These are phyloP conservation scores for Pachypeltis micranthus DNA, from an alignment of 1,140 invertebrate genomes.

Conservation along the genomic window DNA sequence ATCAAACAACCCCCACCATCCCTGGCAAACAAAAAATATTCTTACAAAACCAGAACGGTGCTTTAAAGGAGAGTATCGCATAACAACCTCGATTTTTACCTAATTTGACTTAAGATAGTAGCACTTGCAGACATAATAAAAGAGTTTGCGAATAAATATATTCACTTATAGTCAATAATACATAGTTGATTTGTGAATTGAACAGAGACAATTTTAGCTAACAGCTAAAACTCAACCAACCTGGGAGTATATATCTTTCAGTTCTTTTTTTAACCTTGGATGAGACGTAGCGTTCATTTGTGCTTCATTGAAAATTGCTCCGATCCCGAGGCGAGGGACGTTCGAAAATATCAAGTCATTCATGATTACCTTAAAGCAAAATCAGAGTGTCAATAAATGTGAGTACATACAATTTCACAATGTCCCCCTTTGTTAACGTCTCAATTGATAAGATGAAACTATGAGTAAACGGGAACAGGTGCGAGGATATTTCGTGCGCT, in stretches of 20 bases:
- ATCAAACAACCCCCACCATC: no score
- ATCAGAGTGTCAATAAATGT: no score
- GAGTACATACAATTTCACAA: no score
- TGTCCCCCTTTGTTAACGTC: no score
- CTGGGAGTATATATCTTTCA: not conserved
- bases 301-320: slow-evolving; percentile 4
- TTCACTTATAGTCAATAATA: not conserved
- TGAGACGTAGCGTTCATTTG: not conserved
- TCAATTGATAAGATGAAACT: no score
- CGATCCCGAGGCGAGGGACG: not conserved
- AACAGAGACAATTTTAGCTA: no score
- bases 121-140: not conserved
- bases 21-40: no score
- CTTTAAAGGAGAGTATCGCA: not conserved
- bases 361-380: not conserved
- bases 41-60: no score
- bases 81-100: not conserved
- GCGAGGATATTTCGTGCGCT: no score
- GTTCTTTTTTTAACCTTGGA: not conserved
- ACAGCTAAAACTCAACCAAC: no score
- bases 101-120: not conserved
- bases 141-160: not conserved
- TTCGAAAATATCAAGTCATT: slow-evolving; percentile 3
- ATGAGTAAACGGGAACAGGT: no score
- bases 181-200: not conserved